Evolutionary conservation across 1,140 invertebrate genomes (phyloP).

Genomic region (Cydia amplana): DNA sequence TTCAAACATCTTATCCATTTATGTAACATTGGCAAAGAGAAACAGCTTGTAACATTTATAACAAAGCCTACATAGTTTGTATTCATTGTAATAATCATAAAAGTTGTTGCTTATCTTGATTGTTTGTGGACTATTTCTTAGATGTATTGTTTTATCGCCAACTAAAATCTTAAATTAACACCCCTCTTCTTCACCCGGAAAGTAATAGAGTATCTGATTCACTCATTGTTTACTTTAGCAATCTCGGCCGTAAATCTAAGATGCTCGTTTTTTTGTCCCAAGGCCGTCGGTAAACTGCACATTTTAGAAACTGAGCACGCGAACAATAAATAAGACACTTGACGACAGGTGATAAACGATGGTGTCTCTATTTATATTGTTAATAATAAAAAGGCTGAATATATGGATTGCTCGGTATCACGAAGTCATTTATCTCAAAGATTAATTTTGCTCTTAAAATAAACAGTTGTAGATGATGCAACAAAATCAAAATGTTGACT

Average conservation of each 20-base stretch:
- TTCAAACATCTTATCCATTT: too few relatives aligned
- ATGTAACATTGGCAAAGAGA: too few relatives aligned
- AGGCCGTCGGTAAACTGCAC: slow-evolving; percentile 14
- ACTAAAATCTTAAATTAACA: not conserved
- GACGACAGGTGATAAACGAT: not conserved
- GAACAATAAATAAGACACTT: not conserved
- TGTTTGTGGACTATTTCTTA: not conserved
- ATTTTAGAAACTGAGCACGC: slow-evolving; percentile 15
- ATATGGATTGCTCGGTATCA: not conserved
- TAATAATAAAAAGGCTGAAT: not conserved
- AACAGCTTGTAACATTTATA: not conserved
- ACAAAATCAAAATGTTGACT: not conserved
- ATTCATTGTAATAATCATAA: not conserved
- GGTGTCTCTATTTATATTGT: not conserved
- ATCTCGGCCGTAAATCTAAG: slow-evolving; percentile 20
- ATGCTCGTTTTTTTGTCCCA: slow-evolving; percentile 13
- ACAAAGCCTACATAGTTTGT: not conserved
- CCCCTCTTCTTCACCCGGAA: not conserved
- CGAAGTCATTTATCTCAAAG: too few relatives aligned
- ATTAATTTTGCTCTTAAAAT: not conserved
- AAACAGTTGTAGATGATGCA: not conserved
- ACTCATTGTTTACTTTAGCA: slow-evolving; percentile 21
- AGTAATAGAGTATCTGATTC: slow-evolving; percentile 7
- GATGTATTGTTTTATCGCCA: slow-evolving; percentile 1
- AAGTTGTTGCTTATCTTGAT: not conserved